Percentiles rank a stretch among this genome's conserved stretches.
Conservation (phyloP, 2,113 vertebrate species). For the Thomomys bottae region DNA sequence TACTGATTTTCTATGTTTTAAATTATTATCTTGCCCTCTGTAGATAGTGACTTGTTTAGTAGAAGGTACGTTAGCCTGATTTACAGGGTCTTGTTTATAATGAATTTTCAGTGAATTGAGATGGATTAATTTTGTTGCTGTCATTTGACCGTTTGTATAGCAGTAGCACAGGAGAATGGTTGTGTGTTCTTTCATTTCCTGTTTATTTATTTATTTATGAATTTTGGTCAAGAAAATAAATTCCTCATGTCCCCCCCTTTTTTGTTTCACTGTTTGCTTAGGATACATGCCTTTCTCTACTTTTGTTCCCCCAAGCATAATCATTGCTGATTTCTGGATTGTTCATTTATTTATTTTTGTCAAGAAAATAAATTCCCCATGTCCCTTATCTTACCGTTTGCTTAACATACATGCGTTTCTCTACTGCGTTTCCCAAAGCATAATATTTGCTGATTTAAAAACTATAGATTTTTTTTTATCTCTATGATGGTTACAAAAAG, state of each 20-base stretch:
- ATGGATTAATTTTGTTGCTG: background rate
- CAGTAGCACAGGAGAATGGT: background rate
- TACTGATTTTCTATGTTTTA: background rate
- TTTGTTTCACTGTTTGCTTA: background rate
- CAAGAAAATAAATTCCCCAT: background rate
- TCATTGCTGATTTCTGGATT: background rate
- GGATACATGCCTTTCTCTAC: background rate
- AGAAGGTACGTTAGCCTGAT: background rate
- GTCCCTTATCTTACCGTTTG: background rate
- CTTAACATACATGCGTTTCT: slow-evolving; percentile 1
- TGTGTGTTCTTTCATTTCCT: background rate
- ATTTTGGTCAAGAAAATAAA: background rate
- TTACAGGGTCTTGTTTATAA: background rate
- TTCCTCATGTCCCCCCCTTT: background rate
- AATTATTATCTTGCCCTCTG: background rate
- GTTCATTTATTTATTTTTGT: no score
- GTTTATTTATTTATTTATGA: no score
- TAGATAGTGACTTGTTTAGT: background rate
- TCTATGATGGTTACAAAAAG: background rate
- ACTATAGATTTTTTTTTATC: background rate
- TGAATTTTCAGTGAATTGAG: no score
- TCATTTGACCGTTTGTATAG: background rate
- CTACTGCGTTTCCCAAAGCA: background rate
- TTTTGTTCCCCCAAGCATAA: background rate
- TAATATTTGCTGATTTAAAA: background rate